phyloP scores from a whole-genome alignment of 2,113 vertebrate genomes.

The Oryctolagus cuniculus region mOryCun1.1 NC_091433.1:37852001-37852500 shows the following conservation, averaged over 20 bases:
- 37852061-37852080: not conserved
- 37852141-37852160: not conserved
- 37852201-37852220: not conserved
- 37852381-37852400: not conserved
- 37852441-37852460: not conserved
- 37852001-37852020: not conserved
- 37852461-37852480: not conserved
- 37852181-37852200: not conserved
- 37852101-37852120: not conserved
- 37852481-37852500: not conserved
- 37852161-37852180: not conserved
- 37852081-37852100: not conserved
- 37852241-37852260: not conserved
- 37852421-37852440: not conserved
- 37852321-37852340: not conserved
- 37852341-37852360: not conserved
- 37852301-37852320: not conserved
- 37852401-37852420: not conserved
- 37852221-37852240: not conserved
- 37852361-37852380: not conserved
- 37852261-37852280: not conserved
- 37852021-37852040: not conserved
- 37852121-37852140: not conserved
- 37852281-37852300: slow-evolving; percentile 13
- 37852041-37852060: not conserved